Conservation (phyloP, 2,113 vertebrate genomes). For the Pristiophorus japonicus region DNA sequence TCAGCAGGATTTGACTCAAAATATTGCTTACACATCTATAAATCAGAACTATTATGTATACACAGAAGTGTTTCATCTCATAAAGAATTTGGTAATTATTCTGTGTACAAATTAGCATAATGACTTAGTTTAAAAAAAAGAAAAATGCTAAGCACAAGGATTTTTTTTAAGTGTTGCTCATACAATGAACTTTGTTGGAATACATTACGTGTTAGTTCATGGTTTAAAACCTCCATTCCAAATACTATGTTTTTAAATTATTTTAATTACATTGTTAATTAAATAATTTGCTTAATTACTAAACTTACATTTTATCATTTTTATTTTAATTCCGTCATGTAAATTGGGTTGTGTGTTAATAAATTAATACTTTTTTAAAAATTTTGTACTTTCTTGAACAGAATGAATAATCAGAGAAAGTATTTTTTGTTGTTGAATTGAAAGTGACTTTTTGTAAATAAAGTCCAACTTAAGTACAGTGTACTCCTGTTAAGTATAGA, state of each 20-base stretch:
- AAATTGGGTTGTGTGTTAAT: neutral
- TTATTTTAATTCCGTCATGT: neutral
- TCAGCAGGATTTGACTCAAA: conserved; percentile 32
- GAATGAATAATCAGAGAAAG: neutral
- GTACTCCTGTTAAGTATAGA: neutral
- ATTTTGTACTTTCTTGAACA: neutral
- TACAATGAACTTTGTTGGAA: neutral
- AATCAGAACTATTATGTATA: conserved; percentile 35
- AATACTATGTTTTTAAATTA: neutral
- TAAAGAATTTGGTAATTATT: conserved; percentile 35
- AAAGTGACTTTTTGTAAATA: neutral
- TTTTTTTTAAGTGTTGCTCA: conserved; percentile 4
- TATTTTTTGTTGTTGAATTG: neutral
- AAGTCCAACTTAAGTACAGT: neutral
- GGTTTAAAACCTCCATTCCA: neutral
- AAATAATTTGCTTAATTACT: neutral
- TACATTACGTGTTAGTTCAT: neutral
- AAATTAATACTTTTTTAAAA: neutral
- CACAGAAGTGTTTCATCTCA: conserved; percentile 36
- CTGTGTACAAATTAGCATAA: conserved; percentile 34
- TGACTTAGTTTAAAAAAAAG: conserved; percentile 10
- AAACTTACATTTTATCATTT: neutral
- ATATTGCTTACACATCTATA: conserved; percentile 27
- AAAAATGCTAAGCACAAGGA: conserved; percentile 22
- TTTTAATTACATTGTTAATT: neutral